Base-by-base conservation (phyloP, 2,888 invertebrate species). In the Tenodera sinensis region DNA sequence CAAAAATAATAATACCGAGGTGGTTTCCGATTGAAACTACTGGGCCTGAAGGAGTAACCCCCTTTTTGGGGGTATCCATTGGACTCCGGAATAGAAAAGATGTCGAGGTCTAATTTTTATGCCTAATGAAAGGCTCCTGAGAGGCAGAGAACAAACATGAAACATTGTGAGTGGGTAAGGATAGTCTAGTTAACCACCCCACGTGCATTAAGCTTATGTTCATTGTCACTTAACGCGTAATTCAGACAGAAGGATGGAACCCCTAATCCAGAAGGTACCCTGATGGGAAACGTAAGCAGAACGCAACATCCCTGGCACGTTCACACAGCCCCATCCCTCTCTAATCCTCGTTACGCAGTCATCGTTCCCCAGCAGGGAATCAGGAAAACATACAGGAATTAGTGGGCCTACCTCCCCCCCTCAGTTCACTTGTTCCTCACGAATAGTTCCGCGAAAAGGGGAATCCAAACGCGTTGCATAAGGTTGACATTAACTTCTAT, bases 401-500 rank as follows among this genome's bases (percentile, higher is more conserved):
- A 71, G 54, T 20, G 54, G 54, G 54, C 54, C 54, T 71, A n/a
- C n/a, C 25, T 20, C 54, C 54, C 54, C 20, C 20, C 2, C 54
- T 71, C 20, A 20, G 20, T 71, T 71, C 54, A 71, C 54, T 71
- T 71, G 54, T 71, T 71, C 54, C 54, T 71, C 54, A 71, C 54
- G 54, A 71, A 71, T 71, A 71, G 54, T 71, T 71, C 54, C 20
- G 54, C 54, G 54, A 71, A 71, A 71, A 71, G 54, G 54, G 54
- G 54, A 71, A 71, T 71, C 54, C 54, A 71, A 71, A 71, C 54
- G 54, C 20, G 54, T 86, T 86, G 71, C 86, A 71, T 86, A 86
- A 86, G 81, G 86, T 71, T 28, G 28, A 86, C 86, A 86, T 86
- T 71, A 86, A 86, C 86, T 71, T 86, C 86, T 86, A 86, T 86